Evolutionary conservation across 2,888 invertebrate genomes (phyloP), one percentile per base, ranked within the genome.

Genomic region (Bibio marci): DNA sequence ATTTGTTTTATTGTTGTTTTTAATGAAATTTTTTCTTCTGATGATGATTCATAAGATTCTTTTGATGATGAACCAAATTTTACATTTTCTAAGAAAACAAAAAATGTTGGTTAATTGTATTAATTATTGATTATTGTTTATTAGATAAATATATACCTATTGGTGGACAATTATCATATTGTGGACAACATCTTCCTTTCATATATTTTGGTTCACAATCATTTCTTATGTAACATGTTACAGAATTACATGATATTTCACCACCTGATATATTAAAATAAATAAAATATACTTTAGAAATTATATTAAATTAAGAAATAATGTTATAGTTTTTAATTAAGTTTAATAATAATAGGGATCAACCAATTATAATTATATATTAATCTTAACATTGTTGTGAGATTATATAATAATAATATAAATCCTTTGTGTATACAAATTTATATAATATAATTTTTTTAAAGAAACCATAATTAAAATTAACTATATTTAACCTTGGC

Each of bases 101-200:
- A 19, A 34, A 14, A 22, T 27, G 27, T 33, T 15, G 5, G 6
- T 27, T n/a, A 18, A 18, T n/a, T 8, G 8, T 22, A 13, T 14
- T 30, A 4, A 22, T n/a, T 32, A 19, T 32, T 15, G 18, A 15
- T 30, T 30, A 18, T 12, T n/a, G 28, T 37, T 40, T 42, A 59
- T 6, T 17, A 19, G 11, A 11, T 40, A 13, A 10, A 6, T 8
- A 18, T 28, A 46, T 54, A 65, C 77, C 76, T 65, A 70, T 64
- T 3, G 76, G 70, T 30, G 81, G 80, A 55, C 83, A 83, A 62
- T 82, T 78, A 55, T 81, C 80, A 56, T 81, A 83, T 55, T 77
- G 76, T 2, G 82, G 82, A 52, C 83, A 83, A 61, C 83, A 83
- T 52, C 77, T 71, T 37, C 81, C 81, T 11, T 73, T 67, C 47